These are phyloP conservation scores for Sycophila sp. DNA, from an alignment of 1,140 invertebrate species.

Conservation along the genomic window DNA sequence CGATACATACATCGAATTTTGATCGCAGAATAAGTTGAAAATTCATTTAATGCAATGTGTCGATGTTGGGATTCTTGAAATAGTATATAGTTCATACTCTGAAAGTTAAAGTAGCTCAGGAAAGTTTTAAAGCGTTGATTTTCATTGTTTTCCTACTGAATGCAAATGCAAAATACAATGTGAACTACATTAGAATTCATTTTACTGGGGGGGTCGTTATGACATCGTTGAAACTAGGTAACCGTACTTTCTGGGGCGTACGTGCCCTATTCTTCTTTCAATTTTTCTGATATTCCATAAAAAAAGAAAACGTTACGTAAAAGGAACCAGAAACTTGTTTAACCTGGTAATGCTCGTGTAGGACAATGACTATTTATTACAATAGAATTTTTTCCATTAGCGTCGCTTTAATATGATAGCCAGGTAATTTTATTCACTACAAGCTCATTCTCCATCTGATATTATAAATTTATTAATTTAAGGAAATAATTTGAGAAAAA, in stretches of 20 bases:
- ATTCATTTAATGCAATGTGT: too few species aligned
- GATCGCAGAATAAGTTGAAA: too few species aligned
- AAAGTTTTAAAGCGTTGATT: slow-evolving; percentile 21
- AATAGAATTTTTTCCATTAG: too few species aligned
- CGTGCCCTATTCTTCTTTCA: not conserved
- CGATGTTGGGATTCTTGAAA: not conserved
- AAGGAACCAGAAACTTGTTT: not conserved
- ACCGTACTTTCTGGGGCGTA: not conserved
- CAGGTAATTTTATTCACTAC: too few species aligned
- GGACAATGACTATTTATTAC: too few species aligned
- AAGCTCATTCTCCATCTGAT: too few species aligned
- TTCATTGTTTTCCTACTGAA: slow-evolving; percentile 5
- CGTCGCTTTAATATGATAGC: too few species aligned
- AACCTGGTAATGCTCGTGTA: too few species aligned
- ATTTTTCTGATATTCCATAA: not conserved
- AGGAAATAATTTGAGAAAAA: too few species aligned
- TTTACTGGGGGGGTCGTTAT: not conserved
- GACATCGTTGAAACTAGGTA: not conserved
- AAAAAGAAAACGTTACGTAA: not conserved
- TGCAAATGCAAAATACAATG: not conserved
- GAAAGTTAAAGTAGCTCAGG: not conserved
- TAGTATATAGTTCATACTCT: not conserved
- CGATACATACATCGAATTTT: too few species aligned
- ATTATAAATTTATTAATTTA: too few species aligned
- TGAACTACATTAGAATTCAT: slow-evolving; percentile 11